Base-by-base conservation (phyloP, 2,888 invertebrate genomes). In the Digitonthophagus gazella region DNA sequence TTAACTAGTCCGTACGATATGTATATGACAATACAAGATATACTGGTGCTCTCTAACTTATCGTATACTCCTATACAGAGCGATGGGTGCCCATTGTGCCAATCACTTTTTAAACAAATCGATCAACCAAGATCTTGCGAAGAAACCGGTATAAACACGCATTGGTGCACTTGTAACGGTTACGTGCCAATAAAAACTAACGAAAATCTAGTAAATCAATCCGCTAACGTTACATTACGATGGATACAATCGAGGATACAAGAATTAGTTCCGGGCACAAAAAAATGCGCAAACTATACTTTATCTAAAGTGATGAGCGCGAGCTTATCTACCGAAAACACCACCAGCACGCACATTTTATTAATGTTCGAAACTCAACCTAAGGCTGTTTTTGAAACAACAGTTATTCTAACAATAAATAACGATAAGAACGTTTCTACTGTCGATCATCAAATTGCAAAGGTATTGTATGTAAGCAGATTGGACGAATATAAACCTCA, bases 1-100 rank as follows among this genome's bases (percentile, higher is more conserved):
- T 81, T 94, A 64, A 87, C 90, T 0, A 91, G 91, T 18, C 93
- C 93, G 0, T 93, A 89, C 75, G 93, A 94, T 78, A 78, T 93
- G 1, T 89, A 91, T 77, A 86, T 90, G 81, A 93, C 93, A 0
- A 80, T 93, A 0, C 83, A 89, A 63, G 88, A 92, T 72, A 83
- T 92, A 56, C 80, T 90, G 3, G 78, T 80, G 3, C 74, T 88
- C 64, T 86, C 89, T 0, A 84, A 84, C 0, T 75, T 79, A 11
- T 74, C 76, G 28, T 75, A 79, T 66, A 71, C 71, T 1, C 22
- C 75, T 1, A 76, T 77, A 56, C 66, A 70, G 8, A 85, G 87
- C 66, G 78, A 81, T 66, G 87, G 86, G n/a, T 92, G 92, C 77
- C 85, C 87, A 0, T 85, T 83, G 1, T 92, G 93, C 75, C 86